Conservation (phyloP, 2,888 invertebrate species). For the Trilocha varians region DNA sequence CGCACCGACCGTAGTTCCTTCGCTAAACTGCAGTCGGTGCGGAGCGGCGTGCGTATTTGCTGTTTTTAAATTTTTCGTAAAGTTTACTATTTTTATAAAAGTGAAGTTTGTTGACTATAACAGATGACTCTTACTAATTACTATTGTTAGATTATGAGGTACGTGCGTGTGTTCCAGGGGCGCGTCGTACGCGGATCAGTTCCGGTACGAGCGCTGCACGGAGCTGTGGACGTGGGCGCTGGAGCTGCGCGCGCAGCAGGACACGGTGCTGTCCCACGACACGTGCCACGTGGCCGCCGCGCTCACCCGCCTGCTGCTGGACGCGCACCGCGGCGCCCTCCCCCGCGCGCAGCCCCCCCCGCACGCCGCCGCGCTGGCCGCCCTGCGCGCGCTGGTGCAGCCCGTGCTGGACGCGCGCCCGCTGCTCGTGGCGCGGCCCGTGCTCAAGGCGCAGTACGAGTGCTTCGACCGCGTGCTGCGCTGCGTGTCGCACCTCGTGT, state of each 20-base stretch:
- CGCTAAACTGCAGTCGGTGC: no score
- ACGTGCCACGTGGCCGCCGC: constrained; percentile 91
- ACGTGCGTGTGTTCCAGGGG: constrained; percentile 59
- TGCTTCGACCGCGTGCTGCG: constrained; percentile 86
- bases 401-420: constrained; percentile 76
- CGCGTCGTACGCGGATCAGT: constrained; percentile 80
- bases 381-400: constrained; percentile 47
- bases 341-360: constrained; percentile 56
- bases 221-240: constrained; percentile 90
- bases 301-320: constrained; percentile 78
- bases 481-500: constrained; percentile 84
- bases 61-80: no score
- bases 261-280: constrained; percentile 81
- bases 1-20: no score
- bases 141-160: no score
- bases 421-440: constrained; percentile 76
- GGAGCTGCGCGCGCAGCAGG: constrained; percentile 83
- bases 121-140: no score
- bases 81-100: no score
- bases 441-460: constrained; percentile 84
- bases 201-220: constrained; percentile 86
- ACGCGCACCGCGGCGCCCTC: no score
- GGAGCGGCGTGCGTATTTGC: no score
- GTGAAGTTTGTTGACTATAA: neutral
- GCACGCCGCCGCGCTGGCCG: constrained; percentile 75